Conservation (phyloP, 2,797 vertebrate genomes). For the Rhynchonycteris naso region DNA sequence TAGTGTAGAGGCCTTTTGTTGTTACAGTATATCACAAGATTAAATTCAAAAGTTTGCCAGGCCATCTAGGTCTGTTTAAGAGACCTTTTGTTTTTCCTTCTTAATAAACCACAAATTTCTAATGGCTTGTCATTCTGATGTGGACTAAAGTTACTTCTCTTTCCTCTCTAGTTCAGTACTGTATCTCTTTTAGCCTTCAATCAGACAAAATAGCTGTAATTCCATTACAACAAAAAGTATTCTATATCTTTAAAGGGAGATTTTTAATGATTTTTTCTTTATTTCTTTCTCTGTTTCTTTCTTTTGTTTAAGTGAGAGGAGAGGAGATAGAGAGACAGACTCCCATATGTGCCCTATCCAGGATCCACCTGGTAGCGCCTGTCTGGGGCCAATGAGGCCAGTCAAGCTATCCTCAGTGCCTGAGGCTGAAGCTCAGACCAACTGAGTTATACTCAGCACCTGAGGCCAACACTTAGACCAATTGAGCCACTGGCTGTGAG, state of each 20-base stretch:
- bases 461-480: no score
- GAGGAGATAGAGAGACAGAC: no score
- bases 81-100: slow-evolving; percentile 67
- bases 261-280: neutral
- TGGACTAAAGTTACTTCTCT: slow-evolving; percentile 79
- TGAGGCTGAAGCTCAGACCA: no score
- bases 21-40: slow-evolving; percentile 82
- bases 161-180: slow-evolving; percentile 55
- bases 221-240: slow-evolving; percentile 69
- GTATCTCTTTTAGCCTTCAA: slow-evolving; percentile 63
- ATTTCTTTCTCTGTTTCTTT: slow-evolving; percentile 45
- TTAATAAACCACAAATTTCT: slow-evolving; percentile 83
- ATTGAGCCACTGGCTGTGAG: no score
- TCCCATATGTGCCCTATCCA: no score
- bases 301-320: no score
- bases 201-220: slow-evolving; percentile 69
- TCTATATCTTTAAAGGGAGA: slow-evolving; percentile 22
- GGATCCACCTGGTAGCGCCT: no score
- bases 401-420: no score
- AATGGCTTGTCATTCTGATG: slow-evolving; percentile 83
- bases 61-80: slow-evolving; percentile 76
- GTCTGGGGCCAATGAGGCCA: no score
- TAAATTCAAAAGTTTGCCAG: slow-evolving; percentile 85
- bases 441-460: no score
- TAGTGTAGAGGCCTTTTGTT: slow-evolving; percentile 83